phyloP scores from a whole-genome alignment of 2,888 invertebrate genomes.

The Palloptera scutellata region DNA sequence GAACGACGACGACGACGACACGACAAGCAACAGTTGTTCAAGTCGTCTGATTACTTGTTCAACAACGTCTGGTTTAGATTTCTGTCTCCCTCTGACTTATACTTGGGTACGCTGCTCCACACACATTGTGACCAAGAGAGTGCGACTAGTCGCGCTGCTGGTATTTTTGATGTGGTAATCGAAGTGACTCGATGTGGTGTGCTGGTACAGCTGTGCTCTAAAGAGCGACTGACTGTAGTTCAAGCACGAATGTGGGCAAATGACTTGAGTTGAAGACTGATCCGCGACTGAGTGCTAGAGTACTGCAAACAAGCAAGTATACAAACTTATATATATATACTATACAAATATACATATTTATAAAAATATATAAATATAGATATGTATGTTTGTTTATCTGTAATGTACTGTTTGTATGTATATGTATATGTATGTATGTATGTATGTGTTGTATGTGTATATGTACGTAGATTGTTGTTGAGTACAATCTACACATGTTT shows the following conservation, averaged over 20 bases:
- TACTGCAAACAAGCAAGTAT: not conserved
- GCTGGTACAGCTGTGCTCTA: conserved; percentile 25
- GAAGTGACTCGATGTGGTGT: conserved; percentile 14
- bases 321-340: not conserved
- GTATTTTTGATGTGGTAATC: conserved; percentile 36
- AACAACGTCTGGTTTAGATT: conserved; percentile 28
- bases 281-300: not conserved
- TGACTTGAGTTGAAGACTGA: conserved; percentile 19
- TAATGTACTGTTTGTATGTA: conserved; percentile 7
- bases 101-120: not conserved
- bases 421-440: not conserved
- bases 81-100: conserved; percentile 14
- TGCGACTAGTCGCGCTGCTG: not conserved
- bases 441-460: too few species aligned
- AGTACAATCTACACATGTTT: conserved; percentile 10
- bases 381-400: not conserved
- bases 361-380: not conserved
- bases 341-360: not conserved
- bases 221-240: conserved; percentile 1
- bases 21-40: conserved; percentile 22
- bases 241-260: not conserved
- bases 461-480: not conserved
- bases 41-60: conserved; percentile 42
- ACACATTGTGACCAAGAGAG: not conserved
- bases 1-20: conserved; percentile 6